These are phyloP conservation scores for Mallateleia sp. DNA, from an alignment of 2,888 invertebrate species.

Conservation along the genomic window DNA sequence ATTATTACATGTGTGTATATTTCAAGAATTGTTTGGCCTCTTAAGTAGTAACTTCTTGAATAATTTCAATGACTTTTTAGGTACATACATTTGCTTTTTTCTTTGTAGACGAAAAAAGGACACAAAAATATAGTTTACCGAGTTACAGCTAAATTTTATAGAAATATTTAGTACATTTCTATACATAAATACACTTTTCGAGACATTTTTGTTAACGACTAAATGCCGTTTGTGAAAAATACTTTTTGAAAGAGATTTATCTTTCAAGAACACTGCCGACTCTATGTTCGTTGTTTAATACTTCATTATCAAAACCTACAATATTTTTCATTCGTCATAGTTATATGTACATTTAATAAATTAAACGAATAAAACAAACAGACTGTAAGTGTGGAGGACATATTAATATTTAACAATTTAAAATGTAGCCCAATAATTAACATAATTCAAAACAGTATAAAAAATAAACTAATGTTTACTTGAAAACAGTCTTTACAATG, in stretches of 20 bases:
- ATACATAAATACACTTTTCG: slow-evolving; percentile 26
- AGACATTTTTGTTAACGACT: background rate
- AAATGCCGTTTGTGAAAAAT: background rate
- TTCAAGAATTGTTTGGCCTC: slow-evolving; percentile 20
- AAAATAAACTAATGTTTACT: too few relatives aligned
- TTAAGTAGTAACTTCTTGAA: slow-evolving; percentile 13
- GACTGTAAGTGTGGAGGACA: too few relatives aligned
- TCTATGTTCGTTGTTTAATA: slow-evolving; percentile 6
- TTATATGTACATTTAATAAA: too few relatives aligned
- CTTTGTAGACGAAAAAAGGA: slow-evolving; percentile 15
- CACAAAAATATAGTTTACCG: slow-evolving; percentile 10
- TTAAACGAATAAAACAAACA: too few relatives aligned
- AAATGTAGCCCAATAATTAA: too few relatives aligned
- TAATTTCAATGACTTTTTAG: slow-evolving; percentile 9
- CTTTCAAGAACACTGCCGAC: slow-evolving; percentile 6
- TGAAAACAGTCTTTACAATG: too few relatives aligned
- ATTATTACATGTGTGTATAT: too few relatives aligned
- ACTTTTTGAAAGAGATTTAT: background rate
- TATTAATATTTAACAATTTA: too few relatives aligned
- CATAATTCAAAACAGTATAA: too few relatives aligned
- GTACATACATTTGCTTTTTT: slow-evolving; percentile 27
- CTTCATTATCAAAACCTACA: background rate
- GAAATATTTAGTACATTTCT: background rate
- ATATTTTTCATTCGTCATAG: too few relatives aligned
- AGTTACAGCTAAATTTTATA: slow-evolving; percentile 7